A percentile compares a stretch with the other conserved stretches of the same genome.
Conservation (phyloP, 2,888 invertebrate genomes). For the Xestia rhomboidea region DNA sequence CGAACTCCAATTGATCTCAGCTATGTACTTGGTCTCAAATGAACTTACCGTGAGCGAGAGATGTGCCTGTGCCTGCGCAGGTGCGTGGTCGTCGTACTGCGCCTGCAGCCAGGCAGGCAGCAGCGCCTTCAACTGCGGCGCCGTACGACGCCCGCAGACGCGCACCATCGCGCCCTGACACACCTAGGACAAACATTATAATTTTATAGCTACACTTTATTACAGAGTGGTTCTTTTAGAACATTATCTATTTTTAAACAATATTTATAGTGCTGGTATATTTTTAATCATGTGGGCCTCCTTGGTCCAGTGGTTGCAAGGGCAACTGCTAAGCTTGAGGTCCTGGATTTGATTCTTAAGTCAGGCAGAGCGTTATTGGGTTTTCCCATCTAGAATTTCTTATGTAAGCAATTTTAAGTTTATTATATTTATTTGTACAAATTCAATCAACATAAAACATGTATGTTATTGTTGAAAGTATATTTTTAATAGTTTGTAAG, state of each 20-base stretch:
- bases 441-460: too few species aligned
- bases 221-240: background rate
- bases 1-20: background rate
- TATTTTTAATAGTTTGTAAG: too few species aligned
- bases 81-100: slow-evolving; percentile 96
- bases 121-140: slow-evolving; percentile 94
- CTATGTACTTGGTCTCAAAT: background rate
- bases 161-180: slow-evolving; percentile 93
- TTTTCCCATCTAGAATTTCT: background rate
- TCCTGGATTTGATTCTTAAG: background rate
- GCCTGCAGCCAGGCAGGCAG: slow-evolving; percentile 96
- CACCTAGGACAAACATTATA: slow-evolving; percentile 80
- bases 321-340: background rate
- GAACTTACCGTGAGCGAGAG: slow-evolving; percentile 70
- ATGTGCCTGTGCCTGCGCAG: slow-evolving; percentile 88
- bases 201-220: background rate
- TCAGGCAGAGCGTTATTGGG: background rate
- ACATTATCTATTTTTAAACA: background rate
- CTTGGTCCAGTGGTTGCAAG: background rate
- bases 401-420: too few species aligned
- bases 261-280: background rate
- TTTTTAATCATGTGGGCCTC: background rate
- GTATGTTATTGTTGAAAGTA: too few species aligned
- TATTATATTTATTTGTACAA: too few species aligned
- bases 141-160: slow-evolving; percentile 93